Conservation (phyloP, 2,797 vertebrate genomes). For the Lateolabrax maculatus region DNA sequence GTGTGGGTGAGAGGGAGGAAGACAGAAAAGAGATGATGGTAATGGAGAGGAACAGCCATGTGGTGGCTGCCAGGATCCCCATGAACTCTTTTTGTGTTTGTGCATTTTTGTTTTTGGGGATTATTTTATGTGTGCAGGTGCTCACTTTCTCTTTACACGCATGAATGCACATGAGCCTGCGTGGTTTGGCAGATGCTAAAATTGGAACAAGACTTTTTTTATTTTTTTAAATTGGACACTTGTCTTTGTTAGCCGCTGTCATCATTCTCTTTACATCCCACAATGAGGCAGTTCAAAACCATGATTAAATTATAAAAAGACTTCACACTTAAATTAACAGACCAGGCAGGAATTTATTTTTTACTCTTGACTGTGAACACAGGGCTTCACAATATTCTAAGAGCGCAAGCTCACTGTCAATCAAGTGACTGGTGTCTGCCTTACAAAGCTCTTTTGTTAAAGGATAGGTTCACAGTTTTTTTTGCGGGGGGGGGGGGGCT, state of each 20-base stretch:
- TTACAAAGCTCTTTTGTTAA: not conserved
- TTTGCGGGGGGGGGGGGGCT: no score
- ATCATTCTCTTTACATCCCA: constrained; percentile 8
- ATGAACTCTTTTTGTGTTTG: constrained; percentile 30
- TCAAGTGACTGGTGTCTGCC: not conserved
- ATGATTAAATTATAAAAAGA: not conserved
- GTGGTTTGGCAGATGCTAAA: constrained; percentile 42
- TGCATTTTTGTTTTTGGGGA: constrained; percentile 9
- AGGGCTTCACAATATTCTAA: constrained; percentile 1
- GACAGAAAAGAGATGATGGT: constrained; percentile 18
- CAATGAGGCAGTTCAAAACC: constrained; percentile 7
- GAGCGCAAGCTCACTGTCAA: no score
- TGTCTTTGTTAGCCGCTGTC: constrained; percentile 15
- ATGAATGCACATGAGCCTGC: constrained; percentile 32
- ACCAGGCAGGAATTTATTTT: constrained; percentile 4
- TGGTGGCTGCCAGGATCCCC: constrained; percentile 22
- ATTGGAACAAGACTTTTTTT: constrained; percentile 13
- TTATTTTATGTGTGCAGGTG: constrained; percentile 28
- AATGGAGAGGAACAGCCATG: not conserved
- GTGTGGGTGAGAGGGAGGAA: constrained; percentile 51
- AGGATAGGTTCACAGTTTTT: not conserved
- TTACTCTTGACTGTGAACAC: not conserved
- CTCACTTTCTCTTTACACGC: constrained; percentile 28
- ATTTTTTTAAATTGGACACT: constrained; percentile 8
- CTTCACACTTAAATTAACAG: not conserved